Conservation (phyloP, 2,797 vertebrate species). For the Glyptemys insculpta region DNA sequence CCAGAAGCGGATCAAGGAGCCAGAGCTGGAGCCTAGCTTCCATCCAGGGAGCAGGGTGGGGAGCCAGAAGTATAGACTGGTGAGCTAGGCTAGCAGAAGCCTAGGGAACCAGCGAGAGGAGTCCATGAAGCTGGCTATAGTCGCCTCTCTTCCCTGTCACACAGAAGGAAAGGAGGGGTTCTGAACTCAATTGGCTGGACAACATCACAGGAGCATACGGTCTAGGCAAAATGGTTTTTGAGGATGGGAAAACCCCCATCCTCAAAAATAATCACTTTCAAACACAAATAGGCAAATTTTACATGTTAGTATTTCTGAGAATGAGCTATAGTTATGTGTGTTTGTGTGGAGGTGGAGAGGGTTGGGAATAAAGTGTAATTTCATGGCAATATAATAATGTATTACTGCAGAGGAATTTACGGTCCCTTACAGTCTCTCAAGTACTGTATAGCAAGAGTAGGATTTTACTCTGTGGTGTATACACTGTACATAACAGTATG, state of each 20-base stretch:
- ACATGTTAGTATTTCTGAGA: background rate
- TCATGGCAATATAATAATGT: background rate
- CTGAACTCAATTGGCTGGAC: background rate
- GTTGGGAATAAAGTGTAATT: background rate
- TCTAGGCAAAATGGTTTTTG: background rate
- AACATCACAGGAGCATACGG: rapidly evolving
- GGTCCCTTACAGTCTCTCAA: too few relatives aligned
- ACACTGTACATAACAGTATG: background rate
- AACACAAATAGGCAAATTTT: background rate
- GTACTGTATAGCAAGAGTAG: background rate
- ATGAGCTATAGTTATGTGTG: background rate
- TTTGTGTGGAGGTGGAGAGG: background rate
- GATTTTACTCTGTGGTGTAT: background rate
- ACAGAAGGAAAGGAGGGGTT: background rate
- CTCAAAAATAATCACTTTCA: rapidly evolving
- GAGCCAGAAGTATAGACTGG: background rate
- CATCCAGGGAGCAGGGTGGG: background rate
- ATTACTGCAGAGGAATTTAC: background rate
- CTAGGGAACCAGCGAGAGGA: background rate
- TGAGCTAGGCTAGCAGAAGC: background rate
- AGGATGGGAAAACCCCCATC: background rate
- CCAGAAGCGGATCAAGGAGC: background rate
- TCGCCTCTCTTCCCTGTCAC: background rate
- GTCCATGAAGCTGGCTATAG: background rate
- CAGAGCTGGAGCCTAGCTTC: background rate